phyloP scores from a whole-genome alignment of 2,888 invertebrate genomes.

The Diaphora mendica region DNA sequence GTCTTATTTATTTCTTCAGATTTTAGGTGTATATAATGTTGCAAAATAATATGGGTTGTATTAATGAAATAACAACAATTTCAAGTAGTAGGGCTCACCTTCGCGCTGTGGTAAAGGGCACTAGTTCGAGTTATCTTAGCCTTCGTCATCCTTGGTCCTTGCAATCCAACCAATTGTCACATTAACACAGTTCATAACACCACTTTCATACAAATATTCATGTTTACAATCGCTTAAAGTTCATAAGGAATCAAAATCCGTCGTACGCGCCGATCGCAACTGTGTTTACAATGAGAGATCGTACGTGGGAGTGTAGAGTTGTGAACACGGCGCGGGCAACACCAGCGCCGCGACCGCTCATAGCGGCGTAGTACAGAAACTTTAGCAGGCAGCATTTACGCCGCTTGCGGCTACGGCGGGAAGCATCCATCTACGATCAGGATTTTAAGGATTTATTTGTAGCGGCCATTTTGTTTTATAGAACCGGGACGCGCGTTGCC shows the following conservation, averaged over 20 bases:
- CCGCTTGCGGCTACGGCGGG: conserved; percentile 63
- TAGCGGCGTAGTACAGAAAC: conserved; percentile 73
- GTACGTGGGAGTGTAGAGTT: conserved; percentile 81
- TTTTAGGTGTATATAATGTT: neutral
- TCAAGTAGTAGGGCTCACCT: conserved; percentile 84
- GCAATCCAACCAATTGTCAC: conserved; percentile 66
- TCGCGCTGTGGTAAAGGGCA: conserved; percentile 91
- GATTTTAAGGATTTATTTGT: conserved; percentile 53
- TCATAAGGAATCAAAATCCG: conserved; percentile 64
- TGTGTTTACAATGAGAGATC: conserved; percentile 81
- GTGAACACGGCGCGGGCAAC: conserved; percentile 64
- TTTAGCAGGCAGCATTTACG: conserved; percentile 45
- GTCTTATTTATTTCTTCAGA: neutral
- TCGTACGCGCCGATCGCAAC: conserved; percentile 63
- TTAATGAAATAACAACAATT: conserved; percentile 36
- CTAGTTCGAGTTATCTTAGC: conserved; percentile 85
- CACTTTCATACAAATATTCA: conserved; percentile 67
- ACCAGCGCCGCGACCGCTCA: conserved; percentile 64
- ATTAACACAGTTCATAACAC: conserved; percentile 74
- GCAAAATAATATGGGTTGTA: conserved; percentile 34
- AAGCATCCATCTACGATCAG: conserved; percentile 58
- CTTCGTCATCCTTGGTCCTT: conserved; percentile 83
- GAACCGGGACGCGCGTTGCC: conserved; percentile 37
- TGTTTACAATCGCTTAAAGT: conserved; percentile 67
- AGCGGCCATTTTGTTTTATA: conserved; percentile 81